Conservation (phyloP, 1,140 invertebrate genomes). For the Drosophila seguyi region DNA sequence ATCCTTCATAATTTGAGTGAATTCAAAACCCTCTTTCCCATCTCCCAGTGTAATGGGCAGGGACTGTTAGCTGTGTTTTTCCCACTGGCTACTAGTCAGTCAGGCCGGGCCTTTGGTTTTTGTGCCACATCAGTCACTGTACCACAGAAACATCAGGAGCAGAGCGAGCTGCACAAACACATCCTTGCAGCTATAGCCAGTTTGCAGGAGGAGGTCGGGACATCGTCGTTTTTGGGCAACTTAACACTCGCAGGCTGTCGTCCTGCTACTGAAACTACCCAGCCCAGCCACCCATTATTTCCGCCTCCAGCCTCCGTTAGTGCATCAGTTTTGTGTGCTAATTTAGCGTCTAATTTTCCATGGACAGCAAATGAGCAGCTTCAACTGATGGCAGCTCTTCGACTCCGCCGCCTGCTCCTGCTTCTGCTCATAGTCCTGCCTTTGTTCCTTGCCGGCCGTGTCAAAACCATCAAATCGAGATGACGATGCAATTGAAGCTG, state of each 20-base stretch:
- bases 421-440: constrained; percentile 38
- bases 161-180: constrained; percentile 31
- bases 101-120: constrained; percentile 49
- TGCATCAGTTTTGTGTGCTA: constrained; percentile 75
- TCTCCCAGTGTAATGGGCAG: constrained; percentile 11
- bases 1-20: too few relatives aligned
- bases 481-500: constrained; percentile 50
- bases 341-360: constrained; percentile 78
- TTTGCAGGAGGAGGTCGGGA: constrained; percentile 14
- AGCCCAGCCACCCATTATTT: constrained; percentile 7
- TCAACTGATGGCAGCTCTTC: constrained; percentile 17
- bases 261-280: constrained; percentile 9
- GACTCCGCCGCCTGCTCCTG: neutral
- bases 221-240: constrained; percentile 50
- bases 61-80: constrained; percentile 56
- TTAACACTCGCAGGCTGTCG: constrained; percentile 45
- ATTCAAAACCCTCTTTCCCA: neutral
- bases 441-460: constrained; percentile 41
- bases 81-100: constrained; percentile 44
- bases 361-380: constrained; percentile 74
- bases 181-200: constrained; percentile 6
- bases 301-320: constrained; percentile 5
- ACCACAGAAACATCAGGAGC: constrained; percentile 67
- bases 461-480: constrained; percentile 71
- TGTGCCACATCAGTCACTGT: constrained; percentile 77